Percentiles rank a stretch among this genome's conserved stretches.
Evolutionary conservation across 2,888 invertebrate genomes (phyloP).

Genomic region (Drosophila neoperkinsi): DNA sequence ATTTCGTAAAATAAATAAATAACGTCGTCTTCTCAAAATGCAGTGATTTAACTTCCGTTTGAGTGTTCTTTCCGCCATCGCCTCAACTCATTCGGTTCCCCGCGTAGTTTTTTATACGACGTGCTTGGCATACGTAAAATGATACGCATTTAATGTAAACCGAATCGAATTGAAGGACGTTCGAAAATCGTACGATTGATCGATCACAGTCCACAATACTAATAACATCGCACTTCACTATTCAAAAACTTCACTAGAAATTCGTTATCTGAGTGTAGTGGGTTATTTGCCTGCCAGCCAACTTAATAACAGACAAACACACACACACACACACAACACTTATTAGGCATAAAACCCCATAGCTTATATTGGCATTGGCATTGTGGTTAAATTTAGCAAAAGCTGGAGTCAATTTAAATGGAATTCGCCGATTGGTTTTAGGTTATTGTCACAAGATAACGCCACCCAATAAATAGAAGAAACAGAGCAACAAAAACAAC

Average conservation of each 20-base stretch:
- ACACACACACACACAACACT: slow-evolving; percentile 19
- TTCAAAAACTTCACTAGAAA: slow-evolving; percentile 28
- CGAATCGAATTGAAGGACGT: slow-evolving; percentile 45
- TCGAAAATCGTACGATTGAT: slow-evolving; percentile 22
- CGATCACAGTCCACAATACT: slow-evolving; percentile 1
- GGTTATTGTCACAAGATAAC: slow-evolving; percentile 30
- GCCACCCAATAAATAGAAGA: slow-evolving; percentile 14
- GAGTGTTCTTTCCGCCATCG: neutral
- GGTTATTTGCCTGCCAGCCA: neutral
- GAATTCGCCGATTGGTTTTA: slow-evolving; percentile 29
- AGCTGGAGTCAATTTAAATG: slow-evolving; percentile 35
- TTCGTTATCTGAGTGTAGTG: slow-evolving; percentile 29
- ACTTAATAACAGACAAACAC: neutral
- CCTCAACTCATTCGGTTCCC: neutral
- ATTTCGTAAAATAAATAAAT: slow-evolving; percentile 13
- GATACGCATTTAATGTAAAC: slow-evolving; percentile 36
- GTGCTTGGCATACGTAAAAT: slow-evolving; percentile 54
- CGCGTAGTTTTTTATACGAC: neutral
- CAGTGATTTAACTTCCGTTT: slow-evolving; percentile 61
- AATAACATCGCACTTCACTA: slow-evolving; percentile 24
- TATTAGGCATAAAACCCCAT: slow-evolving; percentile 14
- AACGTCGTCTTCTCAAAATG: slow-evolving; percentile 22
- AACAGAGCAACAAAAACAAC: neutral
- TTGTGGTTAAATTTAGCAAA: slow-evolving; percentile 33
- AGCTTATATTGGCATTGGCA: slow-evolving; percentile 9